A percentile compares a stretch with the other conserved stretches of the same genome.
phyloP scores from a whole-genome alignment of 2,113 vertebrate genomes.

The Oncorhynchus masou region DNA sequence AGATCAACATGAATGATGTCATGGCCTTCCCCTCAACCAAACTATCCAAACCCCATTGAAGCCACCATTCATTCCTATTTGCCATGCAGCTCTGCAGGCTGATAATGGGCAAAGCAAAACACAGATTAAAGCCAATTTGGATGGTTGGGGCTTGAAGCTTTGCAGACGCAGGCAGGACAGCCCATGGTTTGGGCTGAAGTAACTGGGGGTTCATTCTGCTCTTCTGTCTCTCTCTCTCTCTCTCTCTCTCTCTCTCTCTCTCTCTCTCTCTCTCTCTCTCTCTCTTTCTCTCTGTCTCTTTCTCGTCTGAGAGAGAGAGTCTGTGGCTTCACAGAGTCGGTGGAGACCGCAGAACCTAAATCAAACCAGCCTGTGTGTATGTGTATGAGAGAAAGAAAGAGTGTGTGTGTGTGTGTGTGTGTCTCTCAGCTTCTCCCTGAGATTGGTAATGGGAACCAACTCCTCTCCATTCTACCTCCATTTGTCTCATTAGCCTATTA shows the following conservation, averaged over 20 bases:
- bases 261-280: slow-evolving; percentile 15
- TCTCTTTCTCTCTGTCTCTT: slow-evolving; percentile 37
- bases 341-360: slow-evolving; percentile 61
- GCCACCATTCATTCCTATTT: slow-evolving; percentile 66
- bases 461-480: slow-evolving; percentile 55
- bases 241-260: slow-evolving; percentile 29
- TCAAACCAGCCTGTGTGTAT: slow-evolving; percentile 61
- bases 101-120: slow-evolving; percentile 71
- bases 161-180: slow-evolving; percentile 55
- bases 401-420: slow-evolving; percentile 6
- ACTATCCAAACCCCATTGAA: slow-evolving; percentile 36
- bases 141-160: slow-evolving; percentile 64
- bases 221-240: too few species aligned
- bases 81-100: slow-evolving; percentile 56
- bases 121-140: slow-evolving; percentile 69
- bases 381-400: not conserved
- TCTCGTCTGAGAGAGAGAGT: slow-evolving; percentile 24
- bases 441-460: slow-evolving; percentile 64
- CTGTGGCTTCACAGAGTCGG: slow-evolving; percentile 46
- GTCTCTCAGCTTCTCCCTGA: slow-evolving; percentile 18
- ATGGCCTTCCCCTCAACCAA: slow-evolving; percentile 62
- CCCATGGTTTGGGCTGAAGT: slow-evolving; percentile 41
- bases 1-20: slow-evolving; percentile 59
- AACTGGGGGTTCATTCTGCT: slow-evolving; percentile 55
- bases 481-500: slow-evolving; percentile 71